Evolutionary conservation across 92 coral and sea anemone genomes (phyloP), one percentile per base, ranked within the genome.

Genomic region (Anthopleura xanthogrammica): DNA sequence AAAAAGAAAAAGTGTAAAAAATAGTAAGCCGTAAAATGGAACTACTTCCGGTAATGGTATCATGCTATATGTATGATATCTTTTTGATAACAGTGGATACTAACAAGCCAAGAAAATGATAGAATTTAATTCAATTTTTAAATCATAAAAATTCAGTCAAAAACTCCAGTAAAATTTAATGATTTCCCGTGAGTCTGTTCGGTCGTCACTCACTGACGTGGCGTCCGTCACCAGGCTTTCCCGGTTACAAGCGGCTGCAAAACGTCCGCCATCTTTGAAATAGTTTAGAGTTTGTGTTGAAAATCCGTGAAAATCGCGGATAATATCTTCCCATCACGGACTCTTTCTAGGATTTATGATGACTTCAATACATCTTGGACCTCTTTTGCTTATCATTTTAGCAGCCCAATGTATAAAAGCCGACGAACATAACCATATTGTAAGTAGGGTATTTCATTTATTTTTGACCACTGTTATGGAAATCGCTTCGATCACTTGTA

Each of bases 341-440:
- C 77, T 80, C 68, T 75, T 65, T 58, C 62, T 57, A 72, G 57
- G 60, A 82, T 85, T 29, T 85, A 93, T 89, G 90, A 86, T 86
- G 90, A 79, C 79, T 82, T 79, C 87, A 77, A 80, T 42, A 79
- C 87, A 77, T 80, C 64, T 79, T 71, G 92, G 88, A 60, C 72
- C 90, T 76, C 79, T 87, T 66, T 79, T 94, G 90, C 85, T 92
- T 77, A 74, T 94, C 83, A 87, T 89, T 88, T 86, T 92, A 78
- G 80, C 86, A 60, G 58, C 80, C 83, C 76, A 85, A 42, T 52
- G 88, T 42, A 90, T 88, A 56, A 83, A 85, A 84, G 99, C 98
- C 36, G 99, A 97, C 88, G 99, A 97, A 94, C 99, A 97, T 88
- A 90, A 85, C 41, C 99, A 97, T 84, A 91, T 84, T 79, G 99